These are phyloP conservation scores for Gavialis gangeticus DNA, from an alignment of 2,113 vertebrate species.

Conservation along the genomic window DNA sequence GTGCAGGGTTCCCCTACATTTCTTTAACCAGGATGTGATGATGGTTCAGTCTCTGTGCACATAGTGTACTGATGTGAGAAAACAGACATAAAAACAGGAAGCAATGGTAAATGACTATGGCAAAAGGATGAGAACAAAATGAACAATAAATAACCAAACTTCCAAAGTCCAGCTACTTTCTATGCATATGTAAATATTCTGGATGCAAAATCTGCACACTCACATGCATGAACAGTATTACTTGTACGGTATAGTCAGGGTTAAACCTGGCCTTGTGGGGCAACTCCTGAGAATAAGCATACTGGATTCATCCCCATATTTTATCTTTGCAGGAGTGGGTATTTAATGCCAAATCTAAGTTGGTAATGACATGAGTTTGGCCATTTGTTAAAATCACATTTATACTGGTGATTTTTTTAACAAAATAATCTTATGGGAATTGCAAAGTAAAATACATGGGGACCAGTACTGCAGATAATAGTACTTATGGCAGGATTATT, in stretches of 20 bases:
- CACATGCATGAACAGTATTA: not conserved
- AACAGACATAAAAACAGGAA: not conserved
- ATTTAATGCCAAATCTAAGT: not conserved
- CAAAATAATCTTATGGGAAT: not conserved
- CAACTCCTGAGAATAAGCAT: not conserved
- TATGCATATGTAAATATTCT: not conserved
- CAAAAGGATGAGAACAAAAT: not conserved
- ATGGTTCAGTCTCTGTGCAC: not conserved
- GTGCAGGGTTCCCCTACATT: not conserved
- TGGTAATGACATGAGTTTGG: not conserved
- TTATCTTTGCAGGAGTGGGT: not conserved
- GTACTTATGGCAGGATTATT: not conserved
- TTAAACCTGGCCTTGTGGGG: not conserved
- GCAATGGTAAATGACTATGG: not conserved
- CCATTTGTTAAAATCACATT: rapidly evolving
- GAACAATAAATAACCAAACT: not conserved
- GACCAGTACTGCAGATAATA: not conserved
- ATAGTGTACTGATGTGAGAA: not conserved
- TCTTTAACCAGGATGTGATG: not conserved
- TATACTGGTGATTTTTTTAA: not conserved
- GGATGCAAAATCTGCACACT: not conserved
- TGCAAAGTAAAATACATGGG: not conserved
- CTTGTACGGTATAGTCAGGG: not conserved
- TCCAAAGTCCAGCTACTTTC: not conserved
- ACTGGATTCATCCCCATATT: not conserved